phyloP scores from a whole-genome alignment of 2,888 invertebrate species.

The Fissipunctia ypsillon region DNA sequence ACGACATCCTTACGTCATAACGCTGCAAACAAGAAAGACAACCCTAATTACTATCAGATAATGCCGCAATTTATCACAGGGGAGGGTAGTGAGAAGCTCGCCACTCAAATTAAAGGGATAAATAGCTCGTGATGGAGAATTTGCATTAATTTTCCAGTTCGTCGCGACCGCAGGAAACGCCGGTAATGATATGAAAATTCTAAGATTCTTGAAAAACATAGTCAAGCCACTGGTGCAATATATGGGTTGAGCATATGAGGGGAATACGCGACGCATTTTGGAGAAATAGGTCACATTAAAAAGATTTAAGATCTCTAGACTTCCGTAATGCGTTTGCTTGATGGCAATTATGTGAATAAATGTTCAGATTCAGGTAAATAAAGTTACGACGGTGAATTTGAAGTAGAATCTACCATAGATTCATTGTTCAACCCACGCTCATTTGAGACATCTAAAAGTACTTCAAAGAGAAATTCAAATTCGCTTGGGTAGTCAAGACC shows the following conservation, averaged over 20 bases:
- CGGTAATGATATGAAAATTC: slow-evolving; percentile 68
- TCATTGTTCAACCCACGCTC: neutral
- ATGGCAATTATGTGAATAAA: slow-evolving; percentile 30
- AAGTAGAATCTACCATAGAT: no score
- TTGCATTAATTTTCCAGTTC: slow-evolving; percentile 75
- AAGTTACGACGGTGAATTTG: slow-evolving; percentile 1
- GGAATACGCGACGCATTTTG: slow-evolving; percentile 27
- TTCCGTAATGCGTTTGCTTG: slow-evolving; percentile 40
- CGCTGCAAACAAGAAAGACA: slow-evolving; percentile 51
- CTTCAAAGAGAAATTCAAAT: neutral
- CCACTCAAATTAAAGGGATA: slow-evolving; percentile 75
- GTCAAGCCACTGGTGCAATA: slow-evolving; percentile 36
- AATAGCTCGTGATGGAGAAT: slow-evolving; percentile 73
- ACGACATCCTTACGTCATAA: slow-evolving; percentile 53
- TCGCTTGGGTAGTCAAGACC: neutral
- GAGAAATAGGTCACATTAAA: slow-evolving; percentile 54
- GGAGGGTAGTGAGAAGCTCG: slow-evolving; percentile 50
- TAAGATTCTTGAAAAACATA: slow-evolving; percentile 58
- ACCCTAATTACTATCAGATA: slow-evolving; percentile 59
- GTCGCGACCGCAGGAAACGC: slow-evolving; percentile 44
- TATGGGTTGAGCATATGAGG: slow-evolving; percentile 23
- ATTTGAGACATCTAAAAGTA: slow-evolving; percentile 1
- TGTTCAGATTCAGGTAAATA: slow-evolving; percentile 39
- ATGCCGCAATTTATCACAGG: slow-evolving; percentile 55
- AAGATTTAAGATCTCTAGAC: slow-evolving; percentile 52